These are phyloP conservation scores for Nineta flava DNA, from an alignment of 2,888 invertebrate species.

Conservation along the genomic window DNA sequence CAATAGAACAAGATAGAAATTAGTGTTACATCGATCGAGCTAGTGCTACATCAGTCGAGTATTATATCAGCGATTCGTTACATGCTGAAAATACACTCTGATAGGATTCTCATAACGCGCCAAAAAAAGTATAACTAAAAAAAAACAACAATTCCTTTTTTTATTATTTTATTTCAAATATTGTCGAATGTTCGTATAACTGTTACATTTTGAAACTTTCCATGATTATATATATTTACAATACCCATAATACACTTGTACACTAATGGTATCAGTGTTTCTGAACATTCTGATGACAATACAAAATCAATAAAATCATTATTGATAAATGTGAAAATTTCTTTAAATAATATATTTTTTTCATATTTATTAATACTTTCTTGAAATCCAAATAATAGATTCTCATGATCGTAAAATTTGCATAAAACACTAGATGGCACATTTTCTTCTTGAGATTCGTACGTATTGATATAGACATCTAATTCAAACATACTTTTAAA, in stretches of 20 bases:
- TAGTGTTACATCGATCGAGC: no score
- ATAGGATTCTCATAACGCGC: no score
- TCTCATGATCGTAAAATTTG: neutral
- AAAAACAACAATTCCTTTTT: no score
- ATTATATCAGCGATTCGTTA: no score
- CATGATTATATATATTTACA: neutral
- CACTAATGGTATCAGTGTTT: neutral
- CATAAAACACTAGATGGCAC: neutral
- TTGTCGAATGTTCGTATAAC: neutral
- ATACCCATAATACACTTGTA: neutral
- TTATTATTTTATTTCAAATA: no score
- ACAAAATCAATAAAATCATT: neutral
- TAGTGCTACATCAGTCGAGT: no score
- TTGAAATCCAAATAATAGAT: neutral
- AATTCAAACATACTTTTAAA: neutral
- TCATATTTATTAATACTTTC: neutral
- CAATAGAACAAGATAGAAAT: no score
- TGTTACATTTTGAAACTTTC: neutral
- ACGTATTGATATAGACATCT: neutral
- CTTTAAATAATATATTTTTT: neutral
- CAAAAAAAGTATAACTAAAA: no score
- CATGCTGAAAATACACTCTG: no score
- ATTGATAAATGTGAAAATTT: neutral
- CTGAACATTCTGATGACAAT: neutral
- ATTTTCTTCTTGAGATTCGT: neutral